Base-by-base conservation (phyloP, 2,113 vertebrate genomes). In the Rhombomys opimus region DNA sequence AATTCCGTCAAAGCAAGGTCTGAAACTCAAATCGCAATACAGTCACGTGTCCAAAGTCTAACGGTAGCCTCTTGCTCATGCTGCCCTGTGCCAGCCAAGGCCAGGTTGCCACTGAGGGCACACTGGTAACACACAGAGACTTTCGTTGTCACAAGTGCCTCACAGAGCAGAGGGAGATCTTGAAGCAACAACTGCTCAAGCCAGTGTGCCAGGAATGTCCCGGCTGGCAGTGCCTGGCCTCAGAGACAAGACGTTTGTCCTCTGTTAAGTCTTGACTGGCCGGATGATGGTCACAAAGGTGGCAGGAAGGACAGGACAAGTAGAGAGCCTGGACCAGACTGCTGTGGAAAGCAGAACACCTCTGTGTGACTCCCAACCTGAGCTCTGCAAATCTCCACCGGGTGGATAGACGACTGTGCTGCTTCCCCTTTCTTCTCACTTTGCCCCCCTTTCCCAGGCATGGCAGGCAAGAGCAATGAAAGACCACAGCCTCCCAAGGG, bases 161-260 rank as follows among this genome's bases (percentile, higher is more conserved):
- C 25, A 2, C 12, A 25, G 10, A 0, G 2, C 57, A 25, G 2
- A 72, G 25, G 41, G 11, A 1, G 61, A 2, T 1, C 32, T 5
- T 38, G 35, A 82, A 35, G 25, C 54, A 82, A 22, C 25, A 77
- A n/a, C 2, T 3, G 32, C 13, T 73, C n/a, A 15, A 50, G 23
- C 9, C 41, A 17, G 68, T 52, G 50, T 18, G 18, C 23, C 12
- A 25, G 1, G 0, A 38, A 18, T 2, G 18, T n/a, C 78, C 14
- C 73, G 13, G 5, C 32, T 35, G 32, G 70, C n/a, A 82, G 82
- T 3, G 25, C 2, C 32, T 23, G 9, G 27, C 3, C 50, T 30
- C 67, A 72, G 17, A 88, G 63, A 57, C 76, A 63, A 59, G 54
- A 25, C 10, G 9, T 23, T 30, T 30, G 18, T 32, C 67, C 20